Evolutionary conservation across 2,888 invertebrate genomes (phyloP), one percentile per base, ranked within the genome.

Genomic region (Leptopterna dolabrata): DNA sequence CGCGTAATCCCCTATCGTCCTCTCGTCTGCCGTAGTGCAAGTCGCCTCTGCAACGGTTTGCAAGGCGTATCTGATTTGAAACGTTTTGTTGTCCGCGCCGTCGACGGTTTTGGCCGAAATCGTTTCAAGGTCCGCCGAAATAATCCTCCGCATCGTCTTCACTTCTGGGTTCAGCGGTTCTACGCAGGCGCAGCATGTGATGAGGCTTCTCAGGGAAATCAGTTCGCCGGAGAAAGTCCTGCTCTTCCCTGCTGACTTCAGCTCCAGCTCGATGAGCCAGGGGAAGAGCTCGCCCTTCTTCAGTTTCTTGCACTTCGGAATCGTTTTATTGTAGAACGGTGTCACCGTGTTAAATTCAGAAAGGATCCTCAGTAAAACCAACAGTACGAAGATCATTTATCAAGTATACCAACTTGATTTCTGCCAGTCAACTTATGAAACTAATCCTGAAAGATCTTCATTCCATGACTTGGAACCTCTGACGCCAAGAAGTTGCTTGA

Each of bases 201-300:
- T 41, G 63, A 83, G 24, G 71, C 70, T 83, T 13, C 83, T 19
- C 6, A 63, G 63, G 7, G 83, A 63, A 41, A 83, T 70, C 24
- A 83, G 24, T n/a, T 36, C 19, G 9, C 70, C 83, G 7, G 43
- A 63, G 24, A 71, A 83, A 13, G 13, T 19, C 24, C 27, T 41
- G 36, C 11, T 41, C 63, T 70, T 19, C 14, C 43, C 83, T 0
- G 7, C 83, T 14, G 83, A 70, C 29, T 43, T n/a, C 24, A 83
- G 13, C 41, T 70, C 70, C 83, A 83, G 11, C 24, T 63, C 36
- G 36, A 83, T 43, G 63, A 83, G 19, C 83, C 83, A 83, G 3
- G 83, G 71, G 14, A 70, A n/a, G 1, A 83, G 16, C 30, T 63
- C 43, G 41, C 63, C 43, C 70, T 71, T 81, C 7, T 24, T 0